These are phyloP conservation scores for Tor tambroides DNA, from an alignment of 2,113 vertebrate genomes.

Conservation along the genomic window DNA sequence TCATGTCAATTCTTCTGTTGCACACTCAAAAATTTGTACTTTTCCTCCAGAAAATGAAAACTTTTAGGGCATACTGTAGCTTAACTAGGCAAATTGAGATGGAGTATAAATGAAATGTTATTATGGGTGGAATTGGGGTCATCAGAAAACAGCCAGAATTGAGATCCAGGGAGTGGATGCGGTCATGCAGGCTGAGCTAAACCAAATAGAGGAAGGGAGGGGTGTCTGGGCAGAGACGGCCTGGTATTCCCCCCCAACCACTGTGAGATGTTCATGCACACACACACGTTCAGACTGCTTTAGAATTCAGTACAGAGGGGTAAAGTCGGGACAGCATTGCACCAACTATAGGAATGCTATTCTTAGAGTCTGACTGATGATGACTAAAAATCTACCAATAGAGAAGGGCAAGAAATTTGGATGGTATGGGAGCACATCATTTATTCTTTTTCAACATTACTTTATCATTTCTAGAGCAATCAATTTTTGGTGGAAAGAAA, in stretches of 20 bases:
- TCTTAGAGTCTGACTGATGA: constrained; percentile 28
- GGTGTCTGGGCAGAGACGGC: constrained; percentile 18
- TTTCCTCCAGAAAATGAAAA: neutral
- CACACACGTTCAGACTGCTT: neutral
- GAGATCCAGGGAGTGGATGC: constrained; percentile 30
- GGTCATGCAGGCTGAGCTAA: constrained; percentile 22
- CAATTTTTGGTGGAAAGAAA: neutral
- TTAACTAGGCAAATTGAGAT: neutral
- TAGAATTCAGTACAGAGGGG: constrained; percentile 12
- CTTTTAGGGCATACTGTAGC: neutral
- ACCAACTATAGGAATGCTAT: constrained; percentile 28
- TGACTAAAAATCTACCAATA: neutral
- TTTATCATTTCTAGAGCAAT: neutral
- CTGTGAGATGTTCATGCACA: constrained; percentile 20
- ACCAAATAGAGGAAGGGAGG: constrained; percentile 52
- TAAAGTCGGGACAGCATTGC: constrained; percentile 14
- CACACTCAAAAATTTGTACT: neutral
- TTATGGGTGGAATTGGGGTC: neutral
- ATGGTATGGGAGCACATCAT: neutral
- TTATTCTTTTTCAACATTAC: constrained; percentile 12
- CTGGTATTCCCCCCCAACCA: constrained; percentile 34
- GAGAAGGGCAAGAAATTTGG: neutral
- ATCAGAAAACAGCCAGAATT: constrained; percentile 31
- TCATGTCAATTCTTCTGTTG: neutral
- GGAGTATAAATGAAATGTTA: neutral